phyloP scores from a whole-genome alignment of 2,113 vertebrate species.

The Ariopsis seemanni region DNA sequence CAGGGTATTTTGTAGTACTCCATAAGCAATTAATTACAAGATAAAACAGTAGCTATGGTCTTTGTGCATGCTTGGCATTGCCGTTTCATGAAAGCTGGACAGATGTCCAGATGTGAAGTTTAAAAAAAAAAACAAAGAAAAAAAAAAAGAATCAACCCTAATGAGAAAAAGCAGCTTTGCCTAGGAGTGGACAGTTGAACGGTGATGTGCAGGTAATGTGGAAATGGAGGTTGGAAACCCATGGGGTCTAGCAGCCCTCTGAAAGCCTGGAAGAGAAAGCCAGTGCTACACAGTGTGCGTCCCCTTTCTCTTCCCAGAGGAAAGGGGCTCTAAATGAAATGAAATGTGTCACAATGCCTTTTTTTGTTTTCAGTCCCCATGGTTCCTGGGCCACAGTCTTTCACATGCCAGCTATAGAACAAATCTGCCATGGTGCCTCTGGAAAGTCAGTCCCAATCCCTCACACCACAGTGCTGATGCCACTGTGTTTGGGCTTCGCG shows the following conservation, averaged over 20 bases:
- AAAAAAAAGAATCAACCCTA: constrained; percentile 13
- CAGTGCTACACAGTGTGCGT: constrained; percentile 56
- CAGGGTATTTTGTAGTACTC: constrained; percentile 55
- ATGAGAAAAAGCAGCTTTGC: constrained; percentile 29
- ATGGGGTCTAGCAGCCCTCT: constrained; percentile 51
- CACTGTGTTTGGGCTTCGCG: constrained; percentile 92
- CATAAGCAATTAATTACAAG: constrained; percentile 55
- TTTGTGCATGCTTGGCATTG: constrained; percentile 66
- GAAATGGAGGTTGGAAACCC: constrained; percentile 51
- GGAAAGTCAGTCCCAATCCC: constrained; percentile 6
- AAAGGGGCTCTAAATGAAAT: constrained; percentile 55
- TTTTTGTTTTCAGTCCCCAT: constrained; percentile 27
- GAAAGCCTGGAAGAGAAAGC: constrained; percentile 44
- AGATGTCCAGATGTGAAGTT: not conserved
- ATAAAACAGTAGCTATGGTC: constrained; percentile 69
- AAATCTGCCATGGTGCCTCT: constrained; percentile 20
- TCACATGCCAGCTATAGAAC: constrained; percentile 32
- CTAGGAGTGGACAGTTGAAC: constrained; percentile 23
- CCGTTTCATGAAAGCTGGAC: constrained; percentile 17
- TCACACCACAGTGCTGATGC: constrained; percentile 95
- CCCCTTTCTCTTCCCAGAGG: constrained; percentile 38
- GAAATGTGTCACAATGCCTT: constrained; percentile 54
- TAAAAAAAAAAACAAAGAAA: not conserved
- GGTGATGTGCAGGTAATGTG: constrained; percentile 2
- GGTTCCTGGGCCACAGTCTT: constrained; percentile 34